These are phyloP conservation scores for Drosophila dunni DNA, from an alignment of 1,140 invertebrate species.

Conservation along the genomic window DNA sequence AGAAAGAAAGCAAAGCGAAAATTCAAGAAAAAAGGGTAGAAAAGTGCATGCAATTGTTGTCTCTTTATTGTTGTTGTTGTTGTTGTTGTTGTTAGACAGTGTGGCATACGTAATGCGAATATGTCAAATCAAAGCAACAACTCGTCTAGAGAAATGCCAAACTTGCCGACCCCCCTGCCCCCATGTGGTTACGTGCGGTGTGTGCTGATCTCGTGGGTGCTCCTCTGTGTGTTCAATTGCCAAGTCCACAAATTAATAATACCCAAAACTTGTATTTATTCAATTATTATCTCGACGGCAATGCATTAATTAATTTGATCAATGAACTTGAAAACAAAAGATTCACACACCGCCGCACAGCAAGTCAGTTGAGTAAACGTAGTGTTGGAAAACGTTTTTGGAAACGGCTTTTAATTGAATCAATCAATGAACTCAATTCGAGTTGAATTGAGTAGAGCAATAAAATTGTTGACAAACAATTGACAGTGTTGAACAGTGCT, in stretches of 20 bases:
- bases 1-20: slow-evolving; percentile 9
- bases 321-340: slow-evolving; percentile 65
- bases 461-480: not conserved
- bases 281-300: slow-evolving; percentile 39
- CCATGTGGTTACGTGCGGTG: not conserved
- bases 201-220: not conserved
- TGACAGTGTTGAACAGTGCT: not conserved
- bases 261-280: slow-evolving; percentile 16
- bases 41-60: slow-evolving; percentile 17
- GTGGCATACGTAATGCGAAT: slow-evolving; percentile 22
- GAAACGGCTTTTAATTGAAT: not conserved
- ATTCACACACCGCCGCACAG: not conserved
- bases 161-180: slow-evolving; percentile 18
- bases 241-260: slow-evolving; percentile 5
- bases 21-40: slow-evolving; percentile 1
- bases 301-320: slow-evolving; percentile 64
- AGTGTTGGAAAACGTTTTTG: not conserved
- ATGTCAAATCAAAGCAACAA: slow-evolving; percentile 41
- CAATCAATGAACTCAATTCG: not conserved
- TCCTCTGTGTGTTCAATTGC: slow-evolving; percentile 14
- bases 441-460: not conserved
- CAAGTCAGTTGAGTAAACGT: not conserved
- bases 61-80: slow-evolving; percentile 6
- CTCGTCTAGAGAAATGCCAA: slow-evolving; percentile 10
- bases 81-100: slow-evolving; percentile 2